Percentiles rank a stretch among this genome's conserved stretches.
phyloP scores from a whole-genome alignment of 2,113 vertebrate genomes.

The Amia ocellicauda region DNA sequence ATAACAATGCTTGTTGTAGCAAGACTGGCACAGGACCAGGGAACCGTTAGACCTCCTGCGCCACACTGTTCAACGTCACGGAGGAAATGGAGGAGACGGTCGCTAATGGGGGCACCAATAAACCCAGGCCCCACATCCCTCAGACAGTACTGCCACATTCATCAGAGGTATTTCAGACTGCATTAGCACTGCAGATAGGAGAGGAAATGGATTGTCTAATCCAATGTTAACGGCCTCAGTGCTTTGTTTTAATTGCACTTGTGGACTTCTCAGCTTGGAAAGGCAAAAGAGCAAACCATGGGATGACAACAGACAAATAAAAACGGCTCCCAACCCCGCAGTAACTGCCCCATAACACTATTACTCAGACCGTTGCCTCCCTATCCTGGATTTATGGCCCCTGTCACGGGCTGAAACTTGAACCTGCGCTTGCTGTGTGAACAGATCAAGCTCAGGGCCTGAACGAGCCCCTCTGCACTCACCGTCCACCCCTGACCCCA shows the following conservation, averaged over 20 bases:
- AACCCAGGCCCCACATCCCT: constrained; percentile 5
- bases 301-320: neutral
- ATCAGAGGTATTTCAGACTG: constrained; percentile 30
- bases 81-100: neutral
- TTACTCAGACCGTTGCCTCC: neutral
- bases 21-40: neutral
- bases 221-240: constrained; percentile 35
- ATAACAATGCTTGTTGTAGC: neutral
- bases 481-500: too few relatives aligned
- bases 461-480: too few relatives aligned
- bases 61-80: neutral
- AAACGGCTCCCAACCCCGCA: neutral
- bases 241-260: constrained; percentile 21
- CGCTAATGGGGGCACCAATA: constrained; percentile 18
- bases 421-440: neutral
- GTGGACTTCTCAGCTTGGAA: neutral
- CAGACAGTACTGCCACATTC: constrained; percentile 13
- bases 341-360: neutral
- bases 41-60: neutral
- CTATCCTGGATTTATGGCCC: neutral
- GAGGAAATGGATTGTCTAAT: constrained; percentile 42
- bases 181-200: constrained; percentile 23
- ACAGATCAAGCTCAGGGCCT: neutral
- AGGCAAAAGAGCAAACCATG: neutral
- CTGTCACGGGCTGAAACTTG: neutral